Evolutionary conservation across 2,797 vertebrate genomes (phyloP), one percentile per base, ranked within the genome.

Genomic region (Nothura maculosa): DNA sequence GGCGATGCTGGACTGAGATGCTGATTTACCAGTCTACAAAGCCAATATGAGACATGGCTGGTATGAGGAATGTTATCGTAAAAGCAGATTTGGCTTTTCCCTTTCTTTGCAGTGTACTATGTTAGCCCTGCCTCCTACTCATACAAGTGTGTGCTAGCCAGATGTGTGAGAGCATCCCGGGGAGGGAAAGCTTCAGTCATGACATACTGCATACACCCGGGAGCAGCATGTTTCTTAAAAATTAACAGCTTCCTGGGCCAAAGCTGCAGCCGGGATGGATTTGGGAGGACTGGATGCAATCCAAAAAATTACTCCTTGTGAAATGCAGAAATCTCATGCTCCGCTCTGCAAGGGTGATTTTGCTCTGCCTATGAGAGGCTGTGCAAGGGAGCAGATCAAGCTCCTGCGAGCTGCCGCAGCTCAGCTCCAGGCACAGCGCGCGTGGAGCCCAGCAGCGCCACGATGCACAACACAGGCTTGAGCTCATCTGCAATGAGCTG

Each of bases 401-500:
- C 38, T 78, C 27, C 4, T 2, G 19, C 12, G 3, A 74, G 15
- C 22, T 1, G 2, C 28, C 60, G 17, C 32, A 60, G 32, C 20
- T 74, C 25, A 57, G 48, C 62, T 43, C 40, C 62, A 30, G 28
- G 42, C 28, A 6, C 21, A 48, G 15, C 32, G 34, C 40, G 30
- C 30, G 58, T 45, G n/a, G 52, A 66, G 19, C 9, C 55, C 61
- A 74, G 15, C 1, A 4, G 15, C 74, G 24, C 16, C 70, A 47
- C 12, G 11, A 36, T 32, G 27, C 21, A 50, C 73, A 81, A 78
- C 30, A 47, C 47, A 45, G 69, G 66, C 16, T n/a, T n/a, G n/a
- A 2, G 12, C 7, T n/a, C 32, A 7, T 28, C n/a, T 34, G 11
- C n/a, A 55, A 47, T 1, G 1, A 64, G 48, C 43, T 1, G 34